A percentile compares a stretch with the other conserved stretches of the same genome.
Conservation (phyloP, 2,888 invertebrate species). For the Keiferia lycopersicella region DNA sequence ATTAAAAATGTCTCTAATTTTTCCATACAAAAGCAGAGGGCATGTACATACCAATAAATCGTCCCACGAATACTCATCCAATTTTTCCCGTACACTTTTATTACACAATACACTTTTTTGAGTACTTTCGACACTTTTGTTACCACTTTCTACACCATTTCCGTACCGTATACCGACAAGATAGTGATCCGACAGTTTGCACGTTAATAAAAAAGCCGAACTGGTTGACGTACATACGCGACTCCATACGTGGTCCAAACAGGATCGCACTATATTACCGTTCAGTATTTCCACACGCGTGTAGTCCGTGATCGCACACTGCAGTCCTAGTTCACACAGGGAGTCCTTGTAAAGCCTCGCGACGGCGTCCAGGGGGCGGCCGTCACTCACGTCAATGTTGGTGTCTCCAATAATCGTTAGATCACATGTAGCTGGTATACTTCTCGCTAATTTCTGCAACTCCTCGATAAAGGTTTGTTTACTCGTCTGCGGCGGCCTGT, state of each 20-base stretch:
- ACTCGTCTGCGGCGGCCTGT: not conserved
- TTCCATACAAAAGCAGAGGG: too few species aligned
- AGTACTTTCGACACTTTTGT: too few species aligned
- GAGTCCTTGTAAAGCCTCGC: not conserved
- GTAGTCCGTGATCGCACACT: constrained; percentile 9
- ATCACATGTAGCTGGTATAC: not conserved
- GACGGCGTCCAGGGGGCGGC: not conserved
- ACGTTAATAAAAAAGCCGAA: constrained; percentile 19
- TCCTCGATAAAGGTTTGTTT: not conserved
- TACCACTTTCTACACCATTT: too few species aligned
- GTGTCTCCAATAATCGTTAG: not conserved
- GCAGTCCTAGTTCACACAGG: constrained; percentile 21
- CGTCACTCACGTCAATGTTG: not conserved
- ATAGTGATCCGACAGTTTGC: constrained; percentile 21
- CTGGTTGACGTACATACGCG: constrained; percentile 1
- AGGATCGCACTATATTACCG: constrained; percentile 21
- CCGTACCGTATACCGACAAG: constrained; percentile 17
- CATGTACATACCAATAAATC: too few species aligned
- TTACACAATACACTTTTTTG: too few species aligned
- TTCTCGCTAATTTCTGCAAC: not conserved
- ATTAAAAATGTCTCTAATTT: too few species aligned
- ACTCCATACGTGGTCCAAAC: constrained; percentile 30
- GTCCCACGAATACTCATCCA: too few species aligned
- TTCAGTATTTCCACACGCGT: constrained; percentile 11
- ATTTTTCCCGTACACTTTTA: too few species aligned